Base-by-base conservation (phyloP, 2,113 vertebrate species). In the Anhinga rufa region DNA sequence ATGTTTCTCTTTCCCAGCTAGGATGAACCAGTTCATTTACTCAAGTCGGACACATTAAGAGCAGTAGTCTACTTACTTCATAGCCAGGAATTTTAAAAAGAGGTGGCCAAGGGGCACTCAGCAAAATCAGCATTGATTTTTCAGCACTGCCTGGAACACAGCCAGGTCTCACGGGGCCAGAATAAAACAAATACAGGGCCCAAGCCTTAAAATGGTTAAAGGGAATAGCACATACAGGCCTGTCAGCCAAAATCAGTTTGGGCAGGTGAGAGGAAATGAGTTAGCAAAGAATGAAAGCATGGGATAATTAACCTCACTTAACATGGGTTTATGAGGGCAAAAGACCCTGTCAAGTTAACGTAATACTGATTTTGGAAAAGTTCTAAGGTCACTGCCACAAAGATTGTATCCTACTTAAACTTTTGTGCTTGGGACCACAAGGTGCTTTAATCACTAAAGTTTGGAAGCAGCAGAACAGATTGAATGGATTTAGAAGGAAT, bases 61-160 rank as follows among this genome's bases (percentile, higher is more conserved):
- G 64, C 57, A 82, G 91, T 61, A 92, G 86, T 31, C 58, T 77
- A 82, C 78, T 82, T 68, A 77, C n/a, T 71, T 72, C 70, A 28
- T 68, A 91, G 81, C 36, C 49, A 92, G 82, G 86, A 93, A 70
- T 92, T 95, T 92, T 82, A n/a, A 90, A 70, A 91, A 89, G 69
- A 85, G 44, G 49, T 80, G 83, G 81, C 74, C 9, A 4, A 92
- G 74, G 54, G 62, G 86, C 58, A 77, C 87, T 92, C 88, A 89
- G 94, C 44, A 93, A 95, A 92, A 95, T 85, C 91, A 95, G 66
- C 92, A 94, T 69, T 95, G 91, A 92, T 93, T 96, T 96, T 92
- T 86, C 49, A 89, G 44, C 70, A 38, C 38, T 66, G n/a, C 40
- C 68, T 95, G 86, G 69, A 96, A 85, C 24, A 36, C 14, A 70